Evolutionary conservation across 2,113 vertebrate genomes (phyloP), one percentile per base, ranked within the genome.

Genomic region (Calonectris borealis): DNA sequence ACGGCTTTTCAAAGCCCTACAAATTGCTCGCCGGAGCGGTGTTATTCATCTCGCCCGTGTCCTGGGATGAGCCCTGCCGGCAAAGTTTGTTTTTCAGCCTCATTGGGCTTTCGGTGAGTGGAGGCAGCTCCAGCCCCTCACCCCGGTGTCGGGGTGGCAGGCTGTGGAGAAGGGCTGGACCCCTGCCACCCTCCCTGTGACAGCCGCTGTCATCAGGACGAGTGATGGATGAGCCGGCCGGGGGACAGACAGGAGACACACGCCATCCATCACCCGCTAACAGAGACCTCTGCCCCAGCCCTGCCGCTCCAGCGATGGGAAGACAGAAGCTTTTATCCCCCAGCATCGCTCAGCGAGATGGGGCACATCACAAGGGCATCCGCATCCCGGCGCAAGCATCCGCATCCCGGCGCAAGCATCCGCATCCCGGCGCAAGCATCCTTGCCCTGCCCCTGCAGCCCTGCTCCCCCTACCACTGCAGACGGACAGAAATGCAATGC

Each of bases 51-150:
- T 62, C 4, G 1, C 29, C n/a, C 7, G 2, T 26, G 1, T 70
- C 64, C 79, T 3, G 21, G 86, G n/a, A 80, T 0, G 9, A 77
- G 66, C 68, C 71, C 83, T 54, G 64, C 14, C 11, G 7, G 46
- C 65, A 42, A 69, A 71, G 73, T 94, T 94, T 95, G 77, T 88
- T 93, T 96, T 96, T 94, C 94, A 94, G 93, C 94, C 61, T 90
- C 93, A 32, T 54, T 84, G 83, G 72, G 65, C 58, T 93, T 96
- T 40, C 32, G 17, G 78, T 4, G 84, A 90, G 62, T 2, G 1
- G 17, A 73, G 19, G 57, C 31, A 18, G 46, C 57, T n/a, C 61
- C 72, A 31, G 73, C 26, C 58, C 58, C 44, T 76, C 77, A 25
- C 48, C 32, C 57, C 3, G 3, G 27, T 2, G 13, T 42, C 8